Evolutionary conservation across 2,113 vertebrate genomes (phyloP).

Genomic region (Tylochromis polylepis): DNA sequence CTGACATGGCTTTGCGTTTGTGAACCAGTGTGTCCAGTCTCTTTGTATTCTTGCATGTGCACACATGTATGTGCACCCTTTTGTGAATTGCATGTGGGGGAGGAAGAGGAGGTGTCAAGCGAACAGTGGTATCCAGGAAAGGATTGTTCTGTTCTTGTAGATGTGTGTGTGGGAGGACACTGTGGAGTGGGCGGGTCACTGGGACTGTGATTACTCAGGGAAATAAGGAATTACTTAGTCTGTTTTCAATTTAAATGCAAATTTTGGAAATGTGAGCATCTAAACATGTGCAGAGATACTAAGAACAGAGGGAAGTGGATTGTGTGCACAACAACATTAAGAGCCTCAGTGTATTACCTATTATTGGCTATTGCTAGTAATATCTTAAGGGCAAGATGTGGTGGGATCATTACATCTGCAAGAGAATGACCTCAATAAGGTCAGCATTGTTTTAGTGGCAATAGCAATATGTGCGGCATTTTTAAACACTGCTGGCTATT

Average conservation of each 20-base stretch:
- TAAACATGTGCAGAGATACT: not conserved
- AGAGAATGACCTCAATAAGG: conserved; percentile 23
- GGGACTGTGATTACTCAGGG: conserved; percentile 54
- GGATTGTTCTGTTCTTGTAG: conserved; percentile 53
- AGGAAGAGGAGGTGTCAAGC: conserved; percentile 45
- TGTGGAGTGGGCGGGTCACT: conserved; percentile 52
- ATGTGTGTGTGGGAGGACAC: conserved; percentile 57
- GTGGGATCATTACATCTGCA: conserved; percentile 22
- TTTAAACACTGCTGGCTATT: not conserved
- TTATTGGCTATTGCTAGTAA: conserved; percentile 20
- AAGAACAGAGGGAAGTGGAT: not conserved
- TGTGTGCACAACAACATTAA: not conserved
- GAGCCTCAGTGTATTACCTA: not conserved
- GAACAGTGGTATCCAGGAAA: conserved; percentile 48
- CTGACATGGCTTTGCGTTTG: not conserved
- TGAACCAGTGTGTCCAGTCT: not conserved
- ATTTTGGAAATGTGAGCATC: conserved; percentile 49
- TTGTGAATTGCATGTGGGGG: conserved; percentile 33
- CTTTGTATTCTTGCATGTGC: conserved; percentile 13
- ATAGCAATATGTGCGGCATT: not conserved
- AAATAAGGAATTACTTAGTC: conserved; percentile 64
- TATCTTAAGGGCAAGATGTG: conserved; percentile 5
- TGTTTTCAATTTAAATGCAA: conserved; percentile 75
- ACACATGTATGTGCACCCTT: conserved; percentile 15
- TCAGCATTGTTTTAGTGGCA: conserved; percentile 9